phyloP scores from a whole-genome alignment of 2,888 invertebrate genomes.

The Hartigia nigra region DNA sequence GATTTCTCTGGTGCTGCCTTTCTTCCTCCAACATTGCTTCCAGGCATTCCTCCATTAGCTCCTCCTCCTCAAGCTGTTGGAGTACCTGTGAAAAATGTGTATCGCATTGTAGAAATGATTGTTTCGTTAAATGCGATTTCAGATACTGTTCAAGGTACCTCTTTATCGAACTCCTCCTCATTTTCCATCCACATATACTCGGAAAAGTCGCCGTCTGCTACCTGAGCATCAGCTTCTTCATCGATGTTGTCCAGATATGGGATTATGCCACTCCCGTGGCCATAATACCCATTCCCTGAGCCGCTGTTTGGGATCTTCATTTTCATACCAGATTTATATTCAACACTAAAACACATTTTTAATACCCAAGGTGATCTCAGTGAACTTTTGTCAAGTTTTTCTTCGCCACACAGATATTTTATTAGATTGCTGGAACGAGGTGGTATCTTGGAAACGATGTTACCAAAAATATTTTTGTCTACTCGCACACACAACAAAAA shows the following conservation, averaged over 20 bases:
- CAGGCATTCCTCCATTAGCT: conserved; percentile 87
- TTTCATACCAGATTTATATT: conserved; percentile 55
- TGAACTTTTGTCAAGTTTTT: neutral
- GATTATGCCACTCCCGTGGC: conserved; percentile 60
- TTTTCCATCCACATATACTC: conserved; percentile 97
- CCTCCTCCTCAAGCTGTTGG: conserved; percentile 88
- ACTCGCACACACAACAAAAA: neutral
- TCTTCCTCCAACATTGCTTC: conserved; percentile 87
- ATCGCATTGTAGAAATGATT: conserved; percentile 4
- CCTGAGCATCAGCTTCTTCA: conserved; percentile 64
- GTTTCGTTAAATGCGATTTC: conserved; percentile 15
- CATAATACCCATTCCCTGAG: conserved; percentile 64
- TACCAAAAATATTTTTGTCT: neutral
- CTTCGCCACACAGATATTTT: neutral
- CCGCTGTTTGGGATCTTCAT: conserved; percentile 64
- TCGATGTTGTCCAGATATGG: conserved; percentile 53
- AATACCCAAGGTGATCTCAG: conserved; percentile 3
- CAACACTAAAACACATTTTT: conserved; percentile 28
- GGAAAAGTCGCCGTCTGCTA: conserved; percentile 79
- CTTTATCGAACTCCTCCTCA: conserved; percentile 91
- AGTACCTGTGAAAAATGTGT: conserved; percentile 72
- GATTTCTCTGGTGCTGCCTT: conserved; percentile 61
- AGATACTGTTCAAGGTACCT: conserved; percentile 69
- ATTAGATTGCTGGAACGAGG: neutral
- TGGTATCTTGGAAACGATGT: neutral